Base-by-base conservation (phyloP, 1,140 invertebrate species). In the Anoplophora glabripennis region DNA sequence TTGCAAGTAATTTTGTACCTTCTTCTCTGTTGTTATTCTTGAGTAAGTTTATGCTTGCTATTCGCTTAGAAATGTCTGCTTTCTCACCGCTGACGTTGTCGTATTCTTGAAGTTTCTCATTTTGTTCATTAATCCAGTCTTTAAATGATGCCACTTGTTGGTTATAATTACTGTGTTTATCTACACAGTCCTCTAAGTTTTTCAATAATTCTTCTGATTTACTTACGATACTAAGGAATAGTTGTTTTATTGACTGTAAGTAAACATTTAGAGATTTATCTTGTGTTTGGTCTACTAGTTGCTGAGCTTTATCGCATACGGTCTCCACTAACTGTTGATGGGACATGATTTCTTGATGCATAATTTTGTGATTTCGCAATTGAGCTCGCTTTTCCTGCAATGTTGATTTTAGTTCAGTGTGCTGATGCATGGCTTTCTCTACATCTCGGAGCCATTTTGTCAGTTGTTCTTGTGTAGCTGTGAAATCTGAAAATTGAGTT, bases 351-450 rank as follows among this genome's bases (percentile, higher is more conserved):
- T 97, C 94, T 76, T 97, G 93, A 71, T 97, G 93, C 76, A 96
- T 89, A 35, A 97, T 89, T 76, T 92, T 93, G 71, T 96, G 94
- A 71, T 94, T 95, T 73, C 96, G 93, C 11, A 96, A 75, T 73
- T 96, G 94, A 0, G 93, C 93, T 61, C 90, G 86, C 77, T 97
- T 98, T 72, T 97, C 94, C 77, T 95, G 94, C 15, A 98, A 76
- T 0, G 93, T 92, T 0, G 88, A 86, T 75, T 96, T 95, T 1
- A 93, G 78, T 75, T 96, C 92, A 0, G 90, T 94, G 67, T 96
- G 92, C 61, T 90, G 85, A 66, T 93, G 89, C 87, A 98, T 93
- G 1, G 92, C 89, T 64, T 87, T 84, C 74, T 96, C 93, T 7
- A 95, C 90, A 70, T 95, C 92, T 69, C 89, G 86, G 1, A 97